Evolutionary conservation across 2,113 vertebrate species (phyloP).

Genomic region (Psammodynastes pulverulentus): DNA sequence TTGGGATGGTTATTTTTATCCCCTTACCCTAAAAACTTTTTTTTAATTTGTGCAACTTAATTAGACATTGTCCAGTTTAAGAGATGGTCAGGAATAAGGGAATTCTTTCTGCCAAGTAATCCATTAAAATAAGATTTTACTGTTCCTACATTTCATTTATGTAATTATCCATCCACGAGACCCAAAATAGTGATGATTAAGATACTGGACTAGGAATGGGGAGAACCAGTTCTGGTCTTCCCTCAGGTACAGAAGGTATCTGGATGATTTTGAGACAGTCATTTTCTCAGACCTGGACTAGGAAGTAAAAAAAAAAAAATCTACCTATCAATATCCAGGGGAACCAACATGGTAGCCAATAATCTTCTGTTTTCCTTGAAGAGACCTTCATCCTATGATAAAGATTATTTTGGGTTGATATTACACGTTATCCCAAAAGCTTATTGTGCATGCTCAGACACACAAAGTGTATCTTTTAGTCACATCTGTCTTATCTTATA

Average conservation of each 20-base stretch:
- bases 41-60: not conserved
- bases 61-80: not conserved
- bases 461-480: not conserved
- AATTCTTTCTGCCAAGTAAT: not conserved
- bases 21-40: not conserved
- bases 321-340: not conserved
- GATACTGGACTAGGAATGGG: not conserved
- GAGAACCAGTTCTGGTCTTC: not conserved
- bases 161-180: not conserved
- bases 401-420: not conserved
- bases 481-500: not conserved
- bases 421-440: not conserved
- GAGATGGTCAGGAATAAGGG: not conserved
- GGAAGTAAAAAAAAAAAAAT: not conserved
- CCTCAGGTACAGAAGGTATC: not conserved
- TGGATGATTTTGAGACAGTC: not conserved
- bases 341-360: not conserved
- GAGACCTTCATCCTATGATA: not conserved
- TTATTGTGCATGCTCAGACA: not conserved
- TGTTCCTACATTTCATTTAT: not conserved
- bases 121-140: not conserved
- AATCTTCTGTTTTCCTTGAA: not conserved
- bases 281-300: not conserved
- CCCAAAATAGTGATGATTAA: not conserved
- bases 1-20: not conserved